Percentiles rank a stretch among this genome's conserved stretches.
Conservation (phyloP, 2,888 invertebrate genomes). For the Platypus cylindrus region DNA sequence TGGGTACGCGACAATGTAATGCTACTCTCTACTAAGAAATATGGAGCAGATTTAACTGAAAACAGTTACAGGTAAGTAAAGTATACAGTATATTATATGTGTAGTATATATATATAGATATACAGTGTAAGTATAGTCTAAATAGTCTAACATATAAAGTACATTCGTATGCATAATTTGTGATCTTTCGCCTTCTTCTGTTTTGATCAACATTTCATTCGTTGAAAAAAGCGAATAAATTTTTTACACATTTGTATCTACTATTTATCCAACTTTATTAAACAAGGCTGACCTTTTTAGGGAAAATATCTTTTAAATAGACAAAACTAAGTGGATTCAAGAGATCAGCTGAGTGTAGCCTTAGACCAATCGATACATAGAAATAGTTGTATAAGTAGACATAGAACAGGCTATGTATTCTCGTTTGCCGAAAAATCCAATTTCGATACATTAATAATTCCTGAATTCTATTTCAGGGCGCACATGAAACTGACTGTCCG, state of each 20-base stretch:
- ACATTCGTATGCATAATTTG: no score
- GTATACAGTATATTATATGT: neutral
- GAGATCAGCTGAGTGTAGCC: slow-evolving; percentile 5
- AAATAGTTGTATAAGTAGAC: slow-evolving; percentile 4
- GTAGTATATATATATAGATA: neutral
- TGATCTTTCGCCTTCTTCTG: no score
- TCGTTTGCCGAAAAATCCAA: slow-evolving; percentile 18
- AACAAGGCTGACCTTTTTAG: no score
- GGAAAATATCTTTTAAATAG: neutral
- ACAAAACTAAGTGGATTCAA: slow-evolving; percentile 7
- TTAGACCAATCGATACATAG: slow-evolving; percentile 8
- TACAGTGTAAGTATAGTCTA: neutral
- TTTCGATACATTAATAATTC: slow-evolving; percentile 17
- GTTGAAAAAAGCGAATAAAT: no score
- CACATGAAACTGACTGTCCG: slow-evolving; percentile 82
- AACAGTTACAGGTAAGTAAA: slow-evolving; percentile 51
- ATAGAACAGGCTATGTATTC: slow-evolving; percentile 5
- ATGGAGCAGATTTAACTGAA: slow-evolving; percentile 69
- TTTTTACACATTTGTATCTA: no score
- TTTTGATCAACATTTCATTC: no score
- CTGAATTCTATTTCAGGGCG: slow-evolving; percentile 40
- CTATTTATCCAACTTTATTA: no score
- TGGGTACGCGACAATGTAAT: slow-evolving; percentile 86
- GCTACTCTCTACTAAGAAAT: slow-evolving; percentile 81
- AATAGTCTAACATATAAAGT: no score